Evolutionary conservation across 1,140 invertebrate genomes (phyloP).

Genomic region (Drosophila auraria): DNA sequence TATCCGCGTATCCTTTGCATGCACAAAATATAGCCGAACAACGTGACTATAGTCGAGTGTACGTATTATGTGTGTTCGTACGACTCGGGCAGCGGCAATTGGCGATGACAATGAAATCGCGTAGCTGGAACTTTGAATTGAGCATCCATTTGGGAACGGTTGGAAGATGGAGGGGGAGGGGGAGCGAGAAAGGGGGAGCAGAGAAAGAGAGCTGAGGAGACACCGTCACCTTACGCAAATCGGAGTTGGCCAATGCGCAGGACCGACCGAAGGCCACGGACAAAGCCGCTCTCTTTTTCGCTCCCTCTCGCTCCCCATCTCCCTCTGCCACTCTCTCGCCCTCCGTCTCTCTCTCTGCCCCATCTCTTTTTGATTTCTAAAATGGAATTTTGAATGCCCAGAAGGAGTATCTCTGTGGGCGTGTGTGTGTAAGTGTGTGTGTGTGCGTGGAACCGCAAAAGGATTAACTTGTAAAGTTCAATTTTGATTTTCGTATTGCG

Average conservation of each 20-base stretch:
- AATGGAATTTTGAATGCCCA: conserved; percentile 50
- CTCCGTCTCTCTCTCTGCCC: not conserved
- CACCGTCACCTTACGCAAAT: conserved; percentile 78
- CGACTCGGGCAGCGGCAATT: conserved; percentile 62
- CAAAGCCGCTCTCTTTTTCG: conserved; percentile 37
- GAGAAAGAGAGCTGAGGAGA: conserved; percentile 28
- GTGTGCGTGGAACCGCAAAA: conserved; percentile 53
- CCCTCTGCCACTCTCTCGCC: not conserved
- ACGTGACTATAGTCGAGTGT: conserved; percentile 62
- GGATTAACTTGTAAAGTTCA: conserved; percentile 83
- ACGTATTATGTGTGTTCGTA: conserved; percentile 6
- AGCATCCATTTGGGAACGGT: conserved; percentile 66
- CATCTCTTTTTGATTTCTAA: conserved; percentile 36
- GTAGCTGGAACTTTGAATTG: conserved; percentile 68
- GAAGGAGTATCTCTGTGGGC: conserved; percentile 20
- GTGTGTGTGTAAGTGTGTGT: conserved; percentile 1
- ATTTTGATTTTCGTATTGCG: conserved; percentile 80
- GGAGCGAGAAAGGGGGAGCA: not conserved
- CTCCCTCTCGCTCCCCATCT: not conserved
- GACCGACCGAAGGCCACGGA: conserved; percentile 70
- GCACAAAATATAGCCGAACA: conserved; percentile 71
- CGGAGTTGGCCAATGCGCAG: conserved; percentile 73
- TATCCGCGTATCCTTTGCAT: conserved; percentile 24
- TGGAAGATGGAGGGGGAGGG: not conserved
- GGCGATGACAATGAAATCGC: conserved; percentile 78